Percentiles rank a stretch among this genome's conserved stretches.
phyloP scores from a whole-genome alignment of 2,797 vertebrate genomes.

The Ambastaia sidthimunki region DNA sequence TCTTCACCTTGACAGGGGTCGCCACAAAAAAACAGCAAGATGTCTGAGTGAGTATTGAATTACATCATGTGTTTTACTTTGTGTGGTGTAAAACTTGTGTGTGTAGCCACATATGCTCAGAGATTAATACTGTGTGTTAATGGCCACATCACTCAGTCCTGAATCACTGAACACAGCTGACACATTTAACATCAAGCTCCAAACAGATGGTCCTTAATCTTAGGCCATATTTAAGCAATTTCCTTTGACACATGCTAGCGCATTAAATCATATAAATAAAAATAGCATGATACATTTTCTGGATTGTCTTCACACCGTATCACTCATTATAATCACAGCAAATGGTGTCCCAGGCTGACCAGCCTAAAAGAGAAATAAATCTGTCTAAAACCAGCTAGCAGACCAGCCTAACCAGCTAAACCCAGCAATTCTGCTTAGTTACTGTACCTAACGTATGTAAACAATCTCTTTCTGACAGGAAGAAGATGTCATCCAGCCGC shows the following conservation, averaged over 20 bases:
- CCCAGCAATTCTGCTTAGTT: neutral
- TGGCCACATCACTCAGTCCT: neutral
- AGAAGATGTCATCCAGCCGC: conserved; percentile 70
- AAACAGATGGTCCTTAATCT: neutral
- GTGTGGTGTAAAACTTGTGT: neutral
- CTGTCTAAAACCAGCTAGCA: neutral
- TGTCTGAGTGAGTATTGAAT: conserved; percentile 71
- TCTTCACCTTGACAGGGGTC: conserved; percentile 41
- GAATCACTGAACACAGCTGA: neutral
- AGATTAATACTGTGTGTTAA: neutral
- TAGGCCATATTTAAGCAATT: neutral
- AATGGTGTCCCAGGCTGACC: neutral
- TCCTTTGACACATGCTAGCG: neutral
- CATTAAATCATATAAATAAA: neutral
- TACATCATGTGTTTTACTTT: neutral
- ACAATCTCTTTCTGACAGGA: conserved; percentile 56
- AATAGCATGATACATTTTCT: neutral
- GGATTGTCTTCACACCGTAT: neutral
- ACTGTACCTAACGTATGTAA: conserved; percentile 1
- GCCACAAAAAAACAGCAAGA: conserved; percentile 57
- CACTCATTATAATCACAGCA: neutral
- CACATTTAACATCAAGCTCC: neutral
- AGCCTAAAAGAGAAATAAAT: neutral
- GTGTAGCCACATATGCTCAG: neutral
- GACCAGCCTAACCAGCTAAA: neutral